These are phyloP conservation scores for Rachycentron canadum DNA, from an alignment of 2,797 vertebrate genomes.

Conservation along the genomic window DNA sequence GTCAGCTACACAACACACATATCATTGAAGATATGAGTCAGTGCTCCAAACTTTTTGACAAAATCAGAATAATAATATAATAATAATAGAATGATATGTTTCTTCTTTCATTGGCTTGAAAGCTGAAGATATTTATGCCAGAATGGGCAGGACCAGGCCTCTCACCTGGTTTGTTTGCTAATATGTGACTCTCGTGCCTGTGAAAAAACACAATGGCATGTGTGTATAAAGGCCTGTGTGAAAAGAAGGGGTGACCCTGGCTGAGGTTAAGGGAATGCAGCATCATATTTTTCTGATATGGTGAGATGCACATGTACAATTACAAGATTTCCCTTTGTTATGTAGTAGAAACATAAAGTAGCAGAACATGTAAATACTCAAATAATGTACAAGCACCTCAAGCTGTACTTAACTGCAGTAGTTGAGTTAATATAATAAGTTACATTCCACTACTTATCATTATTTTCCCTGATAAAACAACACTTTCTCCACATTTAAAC, in stretches of 20 bases:
- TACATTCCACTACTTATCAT: background rate
- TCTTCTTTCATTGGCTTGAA: slow-evolving; percentile 23
- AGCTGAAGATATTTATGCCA: background rate
- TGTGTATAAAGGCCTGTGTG: slow-evolving; percentile 24
- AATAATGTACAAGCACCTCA: background rate
- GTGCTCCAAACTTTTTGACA: background rate
- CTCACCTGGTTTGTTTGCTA: slow-evolving; percentile 40
- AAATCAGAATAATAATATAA: background rate
- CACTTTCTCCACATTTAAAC: background rate
- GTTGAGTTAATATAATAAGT: background rate
- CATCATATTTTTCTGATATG: background rate
- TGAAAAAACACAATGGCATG: background rate
- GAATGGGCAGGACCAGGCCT: slow-evolving; percentile 27
- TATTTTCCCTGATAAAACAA: background rate
- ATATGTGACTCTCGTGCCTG: slow-evolving; percentile 29
- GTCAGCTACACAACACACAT: background rate
- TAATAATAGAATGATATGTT: too few relatives aligned
- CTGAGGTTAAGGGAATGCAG: background rate
- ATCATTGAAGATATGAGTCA: background rate
- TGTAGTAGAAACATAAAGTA: background rate
- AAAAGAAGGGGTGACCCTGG: background rate
- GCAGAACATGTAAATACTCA: background rate
- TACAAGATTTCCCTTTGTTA: background rate
- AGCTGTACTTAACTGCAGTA: background rate
- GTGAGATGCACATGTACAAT: background rate